Evolutionary conservation across 2,113 vertebrate genomes (phyloP).

Genomic region (Eleginops maclovinus): DNA sequence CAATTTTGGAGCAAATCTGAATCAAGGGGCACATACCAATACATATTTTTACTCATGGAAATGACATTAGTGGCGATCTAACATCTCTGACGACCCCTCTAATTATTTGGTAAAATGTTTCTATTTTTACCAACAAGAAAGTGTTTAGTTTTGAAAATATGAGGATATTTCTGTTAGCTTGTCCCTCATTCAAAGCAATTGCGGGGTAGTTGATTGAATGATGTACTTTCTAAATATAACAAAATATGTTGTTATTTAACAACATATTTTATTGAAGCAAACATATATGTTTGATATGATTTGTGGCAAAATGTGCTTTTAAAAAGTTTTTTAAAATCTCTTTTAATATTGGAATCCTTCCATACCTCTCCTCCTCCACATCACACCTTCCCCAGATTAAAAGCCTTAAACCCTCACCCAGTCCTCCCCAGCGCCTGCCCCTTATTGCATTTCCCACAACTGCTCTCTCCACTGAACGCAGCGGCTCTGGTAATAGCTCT

Average conservation of each 20-base stretch:
- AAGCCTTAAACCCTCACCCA: slow-evolving; percentile 57
- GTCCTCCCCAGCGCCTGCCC: slow-evolving; percentile 33
- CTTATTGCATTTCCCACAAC: slow-evolving; percentile 66
- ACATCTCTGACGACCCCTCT: too few species aligned
- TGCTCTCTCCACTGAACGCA: slow-evolving; percentile 55
- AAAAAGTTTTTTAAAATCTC: background rate
- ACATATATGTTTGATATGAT: background rate
- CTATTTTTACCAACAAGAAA: too few species aligned
- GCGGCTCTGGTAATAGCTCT: slow-evolving; percentile 68
- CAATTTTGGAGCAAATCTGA: too few species aligned
- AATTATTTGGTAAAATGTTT: too few species aligned
- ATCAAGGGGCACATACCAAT: too few species aligned
- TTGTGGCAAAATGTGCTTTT: background rate
- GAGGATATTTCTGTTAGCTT: background rate
- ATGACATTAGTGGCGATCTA: too few species aligned
- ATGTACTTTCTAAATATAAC: background rate
- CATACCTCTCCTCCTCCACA: slow-evolving; percentile 2
- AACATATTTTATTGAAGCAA: too few species aligned
- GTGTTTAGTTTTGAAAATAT: background rate
- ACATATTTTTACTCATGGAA: too few species aligned
- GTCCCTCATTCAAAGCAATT: background rate
- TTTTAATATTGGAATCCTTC: slow-evolving; percentile 30
- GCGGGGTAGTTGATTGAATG: background rate
- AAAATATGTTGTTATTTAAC: background rate
- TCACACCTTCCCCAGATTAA: slow-evolving; percentile 52